Evolutionary conservation across 2,888 invertebrate species (phyloP).

Genomic region (Campoplex capitator): DNA sequence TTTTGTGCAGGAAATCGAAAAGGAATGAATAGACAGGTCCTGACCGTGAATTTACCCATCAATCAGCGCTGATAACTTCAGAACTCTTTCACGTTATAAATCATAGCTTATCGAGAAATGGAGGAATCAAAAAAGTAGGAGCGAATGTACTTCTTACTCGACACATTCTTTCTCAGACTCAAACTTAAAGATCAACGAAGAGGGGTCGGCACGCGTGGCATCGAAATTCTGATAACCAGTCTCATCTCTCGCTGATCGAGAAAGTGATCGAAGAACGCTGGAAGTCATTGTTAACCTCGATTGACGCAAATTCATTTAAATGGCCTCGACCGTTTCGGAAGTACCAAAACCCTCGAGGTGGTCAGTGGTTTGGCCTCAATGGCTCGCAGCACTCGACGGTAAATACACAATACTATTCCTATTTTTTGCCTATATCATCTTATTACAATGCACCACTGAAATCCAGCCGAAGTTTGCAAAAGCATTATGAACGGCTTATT

Average conservation of each 20-base stretch:
- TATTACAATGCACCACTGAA: background rate
- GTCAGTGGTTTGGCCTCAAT: constrained; percentile 63
- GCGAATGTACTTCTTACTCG: background rate
- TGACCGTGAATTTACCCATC: constrained; percentile 43
- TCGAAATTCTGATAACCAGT: constrained; percentile 1
- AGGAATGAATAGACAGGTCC: background rate
- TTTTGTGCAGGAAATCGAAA: constrained; percentile 2
- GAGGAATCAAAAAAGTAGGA: constrained; percentile 8
- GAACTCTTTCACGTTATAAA: constrained; percentile 31
- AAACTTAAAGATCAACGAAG: constrained; percentile 28
- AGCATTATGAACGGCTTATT: background rate
- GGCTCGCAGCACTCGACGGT: constrained; percentile 64
- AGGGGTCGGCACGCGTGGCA: constrained; percentile 14
- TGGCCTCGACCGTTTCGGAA: constrained; percentile 54
- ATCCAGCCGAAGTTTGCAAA: background rate
- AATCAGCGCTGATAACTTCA: constrained; percentile 30
- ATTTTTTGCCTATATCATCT: background rate
- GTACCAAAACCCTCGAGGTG: constrained; percentile 49
- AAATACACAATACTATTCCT: constrained; percentile 5
- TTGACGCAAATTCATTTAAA: constrained; percentile 52
- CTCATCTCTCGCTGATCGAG: constrained; percentile 16
- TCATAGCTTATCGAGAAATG: constrained; percentile 48
- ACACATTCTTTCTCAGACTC: constrained; percentile 20
- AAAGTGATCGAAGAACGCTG: background rate
- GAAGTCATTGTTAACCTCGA: constrained; percentile 34